Conservation (phyloP, 2,888 invertebrate species). For the Hirtodrosophila alboralis region DNA sequence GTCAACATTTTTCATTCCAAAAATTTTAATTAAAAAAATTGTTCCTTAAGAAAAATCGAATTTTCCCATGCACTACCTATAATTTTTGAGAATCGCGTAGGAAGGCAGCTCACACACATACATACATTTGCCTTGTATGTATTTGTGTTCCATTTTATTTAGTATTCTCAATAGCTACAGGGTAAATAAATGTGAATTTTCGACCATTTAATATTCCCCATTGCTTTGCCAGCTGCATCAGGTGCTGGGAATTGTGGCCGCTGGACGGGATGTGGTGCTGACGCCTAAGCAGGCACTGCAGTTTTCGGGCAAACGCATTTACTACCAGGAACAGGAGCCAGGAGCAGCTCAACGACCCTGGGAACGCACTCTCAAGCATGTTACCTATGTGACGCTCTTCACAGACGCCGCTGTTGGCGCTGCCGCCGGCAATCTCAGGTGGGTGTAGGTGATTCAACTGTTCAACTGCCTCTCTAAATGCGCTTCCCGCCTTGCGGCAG, state of each 20-base stretch:
- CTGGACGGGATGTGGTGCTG: conserved; percentile 81
- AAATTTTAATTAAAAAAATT: no score
- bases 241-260: conserved; percentile 62
- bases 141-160: no score
- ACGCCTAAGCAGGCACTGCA: conserved; percentile 81
- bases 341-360: conserved; percentile 84
- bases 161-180: no score
- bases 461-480: no score
- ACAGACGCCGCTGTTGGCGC: conserved; percentile 72
- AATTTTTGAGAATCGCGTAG: no score
- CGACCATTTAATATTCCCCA: neutral
- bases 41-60: no score
- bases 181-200: no score
- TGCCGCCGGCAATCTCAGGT: conserved; percentile 80
- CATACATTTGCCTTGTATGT: no score
- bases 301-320: conserved; percentile 80
- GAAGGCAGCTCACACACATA: no score
- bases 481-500: conserved; percentile 19
- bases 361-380: conserved; percentile 89
- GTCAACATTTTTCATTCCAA: no score
- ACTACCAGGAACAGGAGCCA: conserved; percentile 47
- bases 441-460: conserved; percentile 27
- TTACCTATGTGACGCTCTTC: conserved; percentile 87
- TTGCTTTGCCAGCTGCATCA: conserved; percentile 36
- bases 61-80: no score